phyloP scores from a whole-genome alignment of 2,113 vertebrate genomes.

The Oxygymnocypris stewartii region DNA sequence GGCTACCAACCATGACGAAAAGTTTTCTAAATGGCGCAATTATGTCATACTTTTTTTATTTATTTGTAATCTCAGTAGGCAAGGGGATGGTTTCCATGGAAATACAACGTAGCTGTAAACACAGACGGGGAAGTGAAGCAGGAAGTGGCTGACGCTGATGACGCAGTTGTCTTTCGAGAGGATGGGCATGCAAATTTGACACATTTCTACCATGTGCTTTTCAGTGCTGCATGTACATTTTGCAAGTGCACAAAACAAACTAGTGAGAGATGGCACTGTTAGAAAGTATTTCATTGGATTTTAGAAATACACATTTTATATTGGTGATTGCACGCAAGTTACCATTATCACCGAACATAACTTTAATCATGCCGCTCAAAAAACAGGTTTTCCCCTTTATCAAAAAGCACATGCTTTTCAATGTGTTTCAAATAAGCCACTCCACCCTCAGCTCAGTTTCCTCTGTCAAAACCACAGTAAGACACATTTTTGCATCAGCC shows the following conservation, averaged over 20 bases:
- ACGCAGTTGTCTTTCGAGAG: constrained; percentile 36
- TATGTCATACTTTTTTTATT: constrained; percentile 24
- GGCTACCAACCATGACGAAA: not conserved
- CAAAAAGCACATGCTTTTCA: not conserved
- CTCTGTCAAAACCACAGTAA: constrained; percentile 30
- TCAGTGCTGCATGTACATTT: not conserved
- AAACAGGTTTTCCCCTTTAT: not conserved
- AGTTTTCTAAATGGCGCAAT: constrained; percentile 39
- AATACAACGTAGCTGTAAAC: constrained; percentile 54
- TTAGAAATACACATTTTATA: not conserved
- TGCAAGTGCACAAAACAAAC: not conserved
- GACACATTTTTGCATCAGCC: constrained; percentile 20
- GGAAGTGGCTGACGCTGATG: constrained; percentile 49
- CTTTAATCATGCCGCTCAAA: not conserved
- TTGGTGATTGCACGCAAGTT: not conserved
- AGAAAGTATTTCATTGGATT: not conserved
- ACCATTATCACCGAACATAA: not conserved
- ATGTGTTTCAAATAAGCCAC: not conserved
- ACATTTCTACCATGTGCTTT: constrained; percentile 40
- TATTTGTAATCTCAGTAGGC: constrained; percentile 33
- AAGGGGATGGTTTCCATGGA: constrained; percentile 53
- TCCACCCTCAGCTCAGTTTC: constrained; percentile 7
- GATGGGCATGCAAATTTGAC: constrained; percentile 8
- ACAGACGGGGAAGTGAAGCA: constrained; percentile 54
- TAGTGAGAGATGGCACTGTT: not conserved